Base-by-base conservation (phyloP, 2,888 invertebrate genomes). In the Colostygia pectinataria region DNA sequence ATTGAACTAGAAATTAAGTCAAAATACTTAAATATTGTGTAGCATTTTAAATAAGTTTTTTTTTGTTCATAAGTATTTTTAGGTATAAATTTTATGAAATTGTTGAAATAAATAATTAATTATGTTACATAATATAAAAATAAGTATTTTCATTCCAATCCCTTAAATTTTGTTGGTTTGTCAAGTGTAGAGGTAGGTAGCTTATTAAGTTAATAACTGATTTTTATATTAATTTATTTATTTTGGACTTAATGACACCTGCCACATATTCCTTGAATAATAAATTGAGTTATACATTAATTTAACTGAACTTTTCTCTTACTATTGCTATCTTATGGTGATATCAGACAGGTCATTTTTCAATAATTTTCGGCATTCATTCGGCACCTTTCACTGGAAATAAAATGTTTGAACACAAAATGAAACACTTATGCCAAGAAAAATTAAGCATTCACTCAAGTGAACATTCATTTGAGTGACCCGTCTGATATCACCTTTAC, bases 31-130 rank as follows among this genome's bases (percentile, higher is more conserved):
- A 51, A 57, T 51, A 44, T 45, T 57, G 40, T 49, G 45, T 42
- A 25, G 43, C 12, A 37, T 28, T 50, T 36, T 12, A 41, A 37
- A 9, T 33, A 14, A 10, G 25, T 25, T 29, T 31, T 40, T 23
- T 31, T 5, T 7, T 32, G 23, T 23, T 24, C 13, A 12, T 25
- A n/a, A 40, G n/a, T n/a, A n/a, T 4, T 18, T 15, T 2, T 20
- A 15, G 13, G 13, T 31, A 18, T 18, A 18, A 29, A 29, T 13
- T 31, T 29, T 24, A 33, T 33, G 71, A 70, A 80, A 73, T 60
- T 82, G 81, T 81, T 83, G 70, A 80, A 36, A 76, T 79, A 80
- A 80, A 80, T 67, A 45, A 69, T 64, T 33, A 36, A 51, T 44
- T 55, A 32, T 24, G 14, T 40, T 31, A 24, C 20, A 7, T 48